Base-by-base conservation (phyloP, 2,888 invertebrate species). In the Parnassius mnemosyne region DNA sequence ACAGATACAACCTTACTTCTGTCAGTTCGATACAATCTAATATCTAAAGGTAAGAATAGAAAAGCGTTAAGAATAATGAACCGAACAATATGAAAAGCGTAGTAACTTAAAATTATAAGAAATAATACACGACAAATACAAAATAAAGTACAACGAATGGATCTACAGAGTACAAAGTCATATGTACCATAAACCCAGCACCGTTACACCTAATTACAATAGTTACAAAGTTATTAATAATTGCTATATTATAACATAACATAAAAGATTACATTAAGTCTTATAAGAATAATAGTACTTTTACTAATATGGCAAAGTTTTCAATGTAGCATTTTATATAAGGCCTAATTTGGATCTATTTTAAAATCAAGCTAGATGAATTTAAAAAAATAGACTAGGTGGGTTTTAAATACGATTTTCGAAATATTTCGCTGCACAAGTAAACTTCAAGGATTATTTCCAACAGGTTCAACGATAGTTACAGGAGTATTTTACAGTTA, bases 281-380 rank as follows among this genome's bases (percentile, higher is more conserved):
- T 89, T 88, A 89, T 72, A 83, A 88, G 85, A 86, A 84, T 85
- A 85, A 83, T 77, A 89, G 87, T 89, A 89, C 83, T 78, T 85
- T 89, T 83, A 88, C 89, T 91, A 91, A 91, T 91, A 91, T 91
- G 91, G 91, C 91, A 90, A 89, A 90, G 90, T 90, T 91, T 90
- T 90, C 91, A 89, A 89, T 90, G 89, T 89, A 90, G 89, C 84
- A 87, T 89, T 87, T 76, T 67, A 71, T 73, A 70, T 77, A 77
- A 85, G 79, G 80, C 80, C 85, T 86, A 84, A 86, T 85, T 83
- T 81, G 79, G 81, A 79, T 79, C 79, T 71, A 77, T 82, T 76
- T 69, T 72, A 71, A 78, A 78, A 83, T 80, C 80, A 77, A 84
- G 78, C 81, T 84, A 83, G 78, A 76, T 79, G 84, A 83, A 80